Conservation (phyloP, 2,797 vertebrate genomes). For the Taenioides sp. region DNA sequence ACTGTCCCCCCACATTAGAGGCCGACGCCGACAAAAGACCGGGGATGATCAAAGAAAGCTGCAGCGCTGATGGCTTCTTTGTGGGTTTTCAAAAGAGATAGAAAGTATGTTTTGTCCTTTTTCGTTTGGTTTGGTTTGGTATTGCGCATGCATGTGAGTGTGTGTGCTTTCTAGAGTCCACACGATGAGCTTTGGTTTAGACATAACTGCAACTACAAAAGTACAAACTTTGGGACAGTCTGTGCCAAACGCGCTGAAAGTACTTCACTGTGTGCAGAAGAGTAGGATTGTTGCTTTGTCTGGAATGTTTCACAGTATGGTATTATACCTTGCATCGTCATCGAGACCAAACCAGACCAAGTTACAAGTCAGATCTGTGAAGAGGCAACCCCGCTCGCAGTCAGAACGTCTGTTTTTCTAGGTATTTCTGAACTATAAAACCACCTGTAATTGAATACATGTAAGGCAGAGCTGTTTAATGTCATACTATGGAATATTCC, state of each 20-base stretch:
- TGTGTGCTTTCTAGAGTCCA: not conserved
- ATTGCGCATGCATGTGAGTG: constrained; percentile 26
- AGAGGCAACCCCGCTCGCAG: too few relatives aligned
- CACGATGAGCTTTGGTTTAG: not conserved
- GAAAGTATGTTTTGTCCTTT: constrained; percentile 15
- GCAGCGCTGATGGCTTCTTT: constrained; percentile 27
- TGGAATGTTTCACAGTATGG: too few relatives aligned
- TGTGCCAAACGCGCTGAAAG: not conserved
- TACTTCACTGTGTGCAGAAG: not conserved
- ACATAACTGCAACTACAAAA: constrained; percentile 6
- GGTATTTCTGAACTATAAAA: too few relatives aligned
- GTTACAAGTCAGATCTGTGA: too few relatives aligned
- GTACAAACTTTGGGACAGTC: not conserved
- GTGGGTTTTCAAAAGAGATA: constrained; percentile 27
- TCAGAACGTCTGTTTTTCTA: too few relatives aligned
- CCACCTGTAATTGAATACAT: too few relatives aligned
- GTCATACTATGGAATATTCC: too few relatives aligned
- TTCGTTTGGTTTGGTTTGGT: constrained; percentile 10
- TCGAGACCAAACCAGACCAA: too few relatives aligned
- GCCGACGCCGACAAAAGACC: constrained; percentile 48
- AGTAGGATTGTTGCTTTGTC: too few relatives aligned
- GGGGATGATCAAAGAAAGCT: constrained; percentile 53
- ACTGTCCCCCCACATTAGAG: constrained; percentile 58
- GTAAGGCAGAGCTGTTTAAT: too few relatives aligned
- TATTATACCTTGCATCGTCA: too few relatives aligned